These are phyloP conservation scores for Glyphotaelius pellucidus DNA, from an alignment of 2,888 invertebrate genomes.

Conservation along the genomic window DNA sequence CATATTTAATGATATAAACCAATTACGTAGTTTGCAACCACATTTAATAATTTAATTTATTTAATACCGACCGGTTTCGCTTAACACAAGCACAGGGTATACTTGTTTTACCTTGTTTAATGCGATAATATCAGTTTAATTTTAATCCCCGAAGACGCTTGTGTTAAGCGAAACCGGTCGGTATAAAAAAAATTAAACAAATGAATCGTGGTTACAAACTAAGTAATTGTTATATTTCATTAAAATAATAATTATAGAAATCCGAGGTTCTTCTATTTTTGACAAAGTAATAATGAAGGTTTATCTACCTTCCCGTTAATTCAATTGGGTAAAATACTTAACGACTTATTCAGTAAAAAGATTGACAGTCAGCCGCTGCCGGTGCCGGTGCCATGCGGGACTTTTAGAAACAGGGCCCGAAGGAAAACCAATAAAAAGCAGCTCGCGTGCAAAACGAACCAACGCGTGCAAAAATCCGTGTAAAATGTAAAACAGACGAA, in stretches of 20 bases:
- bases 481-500: constrained; percentile 15
- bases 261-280: neutral
- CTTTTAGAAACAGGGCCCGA: neutral
- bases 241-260: neutral
- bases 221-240: too few species aligned
- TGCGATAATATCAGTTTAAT: too few species aligned
- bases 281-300: neutral
- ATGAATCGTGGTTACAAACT: too few species aligned
- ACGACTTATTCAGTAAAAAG: neutral
- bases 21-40: too few species aligned
- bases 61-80: too few species aligned
- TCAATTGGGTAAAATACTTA: neutral
- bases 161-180: too few species aligned
- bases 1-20: too few species aligned
- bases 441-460: constrained; percentile 30
- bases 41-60: too few species aligned
- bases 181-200: too few species aligned
- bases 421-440: constrained; percentile 9
- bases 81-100: too few species aligned
- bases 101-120: too few species aligned
- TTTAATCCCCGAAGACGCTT: too few species aligned
- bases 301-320: neutral
- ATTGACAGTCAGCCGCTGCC: neutral
- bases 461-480: constrained; percentile 34
- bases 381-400: neutral